These are phyloP conservation scores for Thera obeliscata DNA, from an alignment of 2,888 invertebrate species.

Conservation along the genomic window DNA sequence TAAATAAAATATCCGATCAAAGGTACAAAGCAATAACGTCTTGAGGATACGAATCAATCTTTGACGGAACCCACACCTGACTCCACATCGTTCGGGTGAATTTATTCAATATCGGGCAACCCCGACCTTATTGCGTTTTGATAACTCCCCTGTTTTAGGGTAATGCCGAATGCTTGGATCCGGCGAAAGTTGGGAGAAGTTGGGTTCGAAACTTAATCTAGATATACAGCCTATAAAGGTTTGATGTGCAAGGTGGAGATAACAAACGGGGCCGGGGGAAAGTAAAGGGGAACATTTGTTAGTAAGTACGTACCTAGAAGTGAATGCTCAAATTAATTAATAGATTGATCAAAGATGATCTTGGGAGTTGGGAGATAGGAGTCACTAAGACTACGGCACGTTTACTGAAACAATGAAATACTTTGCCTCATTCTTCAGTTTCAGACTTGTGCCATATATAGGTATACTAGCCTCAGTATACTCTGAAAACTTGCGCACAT, in stretches of 20 bases:
- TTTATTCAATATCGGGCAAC: constrained; percentile 41
- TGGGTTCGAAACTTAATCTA: not conserved
- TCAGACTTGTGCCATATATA: not conserved
- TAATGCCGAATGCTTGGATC: constrained; percentile 10
- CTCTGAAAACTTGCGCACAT: too few species aligned
- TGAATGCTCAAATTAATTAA: too few species aligned
- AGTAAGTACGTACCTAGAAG: too few species aligned
- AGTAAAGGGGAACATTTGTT: too few species aligned
- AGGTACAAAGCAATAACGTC: constrained; percentile 23
- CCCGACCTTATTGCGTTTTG: constrained; percentile 38
- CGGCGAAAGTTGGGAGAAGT: not conserved
- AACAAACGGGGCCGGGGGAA: too few species aligned
- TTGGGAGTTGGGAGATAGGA: too few species aligned
- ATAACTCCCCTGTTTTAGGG: constrained; percentile 31
- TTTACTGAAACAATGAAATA: not conserved
- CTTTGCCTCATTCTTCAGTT: not conserved
- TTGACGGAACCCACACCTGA: constrained; percentile 35
- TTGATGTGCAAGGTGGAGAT: too few species aligned
- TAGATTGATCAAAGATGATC: too few species aligned
- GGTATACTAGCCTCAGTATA: too few species aligned
- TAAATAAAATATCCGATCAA: constrained; percentile 28
- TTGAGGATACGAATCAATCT: constrained; percentile 37
- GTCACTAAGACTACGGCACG: too few species aligned
- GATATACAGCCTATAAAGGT: too few species aligned
- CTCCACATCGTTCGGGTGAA: constrained; percentile 32